phyloP scores from a whole-genome alignment of 2,797 vertebrate genomes.

The Linurgus olivaceus region DNA sequence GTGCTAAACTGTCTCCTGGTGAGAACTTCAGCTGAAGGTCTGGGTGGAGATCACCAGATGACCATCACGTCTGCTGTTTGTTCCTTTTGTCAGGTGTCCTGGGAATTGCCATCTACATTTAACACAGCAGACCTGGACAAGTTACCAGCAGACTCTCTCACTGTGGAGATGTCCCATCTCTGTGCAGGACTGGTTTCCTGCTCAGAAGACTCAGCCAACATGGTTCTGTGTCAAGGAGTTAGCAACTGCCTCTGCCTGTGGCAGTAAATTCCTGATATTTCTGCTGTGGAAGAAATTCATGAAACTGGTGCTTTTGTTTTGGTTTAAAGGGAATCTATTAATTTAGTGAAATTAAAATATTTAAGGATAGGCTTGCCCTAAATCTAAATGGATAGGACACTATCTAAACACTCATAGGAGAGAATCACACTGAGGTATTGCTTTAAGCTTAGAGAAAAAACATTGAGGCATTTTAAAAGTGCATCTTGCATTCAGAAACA shows the following conservation, averaged over 20 bases:
- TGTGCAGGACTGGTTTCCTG: not conserved
- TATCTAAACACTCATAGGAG: not conserved
- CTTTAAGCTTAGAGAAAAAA: not conserved
- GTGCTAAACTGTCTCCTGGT: not conserved
- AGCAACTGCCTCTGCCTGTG: not conserved
- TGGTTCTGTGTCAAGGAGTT: not conserved
- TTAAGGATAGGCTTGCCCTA: not conserved
- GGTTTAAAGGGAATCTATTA: not conserved
- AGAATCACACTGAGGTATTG: not conserved
- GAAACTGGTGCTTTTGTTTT: not conserved
- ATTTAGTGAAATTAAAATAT: not conserved
- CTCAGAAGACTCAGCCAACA: not conserved
- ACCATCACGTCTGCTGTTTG: not conserved
- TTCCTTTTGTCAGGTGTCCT: not conserved
- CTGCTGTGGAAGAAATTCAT: not conserved
- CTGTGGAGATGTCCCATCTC: not conserved
- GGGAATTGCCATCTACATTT: not conserved
- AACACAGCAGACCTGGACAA: not conserved
- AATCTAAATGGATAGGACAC: not conserved
- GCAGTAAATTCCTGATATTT: not conserved
- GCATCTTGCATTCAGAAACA: not conserved
- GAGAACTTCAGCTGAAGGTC: not conserved
- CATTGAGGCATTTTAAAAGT: not conserved
- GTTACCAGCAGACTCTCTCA: not conserved
- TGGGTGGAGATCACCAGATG: not conserved